These are phyloP conservation scores for Pangasius mekongensis DNA, from an alignment of 2,797 vertebrate genomes.

Conservation along the genomic window DNA sequence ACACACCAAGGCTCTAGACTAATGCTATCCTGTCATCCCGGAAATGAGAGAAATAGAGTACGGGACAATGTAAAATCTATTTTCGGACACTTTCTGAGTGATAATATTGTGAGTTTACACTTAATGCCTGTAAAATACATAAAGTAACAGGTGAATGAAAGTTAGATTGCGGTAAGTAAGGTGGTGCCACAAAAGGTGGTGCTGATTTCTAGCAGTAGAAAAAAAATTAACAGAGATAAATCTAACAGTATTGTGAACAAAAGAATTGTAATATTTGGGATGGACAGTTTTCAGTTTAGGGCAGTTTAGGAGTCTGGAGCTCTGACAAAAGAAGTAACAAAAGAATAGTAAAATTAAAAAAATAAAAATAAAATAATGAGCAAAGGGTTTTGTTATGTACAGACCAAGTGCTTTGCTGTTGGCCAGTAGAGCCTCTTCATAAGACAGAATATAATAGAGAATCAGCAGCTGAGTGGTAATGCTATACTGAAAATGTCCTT, in stretches of 20 bases:
- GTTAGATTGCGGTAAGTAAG: not conserved
- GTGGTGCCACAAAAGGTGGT: not conserved
- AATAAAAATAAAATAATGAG: not conserved
- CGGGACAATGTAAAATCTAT: not conserved
- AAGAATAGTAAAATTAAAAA: slow-evolving; percentile 64
- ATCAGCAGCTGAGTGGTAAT: slow-evolving; percentile 95
- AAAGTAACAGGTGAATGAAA: not conserved
- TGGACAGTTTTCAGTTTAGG: not conserved
- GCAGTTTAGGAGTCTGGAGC: not conserved
- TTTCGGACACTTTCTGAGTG: not conserved
- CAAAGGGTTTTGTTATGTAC: slow-evolving; percentile 31
- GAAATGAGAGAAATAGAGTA: not conserved
- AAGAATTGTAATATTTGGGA: not conserved
- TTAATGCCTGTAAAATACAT: not conserved
- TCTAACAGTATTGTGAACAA: not conserved
- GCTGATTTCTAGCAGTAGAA: not conserved
- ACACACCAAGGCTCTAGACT: not conserved
- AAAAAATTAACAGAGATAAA: not conserved
- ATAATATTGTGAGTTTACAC: not conserved
- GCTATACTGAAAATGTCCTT: slow-evolving; percentile 79
- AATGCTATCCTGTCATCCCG: not conserved
- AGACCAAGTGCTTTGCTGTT: slow-evolving; percentile 93
- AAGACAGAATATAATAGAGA: slow-evolving; percentile 95
- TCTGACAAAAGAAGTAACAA: not conserved
- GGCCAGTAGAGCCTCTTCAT: slow-evolving; percentile 92